Evolutionary conservation across 2,797 vertebrate genomes (phyloP), one percentile per base, ranked within the genome.

Genomic region (Siniperca obscura): DNA sequence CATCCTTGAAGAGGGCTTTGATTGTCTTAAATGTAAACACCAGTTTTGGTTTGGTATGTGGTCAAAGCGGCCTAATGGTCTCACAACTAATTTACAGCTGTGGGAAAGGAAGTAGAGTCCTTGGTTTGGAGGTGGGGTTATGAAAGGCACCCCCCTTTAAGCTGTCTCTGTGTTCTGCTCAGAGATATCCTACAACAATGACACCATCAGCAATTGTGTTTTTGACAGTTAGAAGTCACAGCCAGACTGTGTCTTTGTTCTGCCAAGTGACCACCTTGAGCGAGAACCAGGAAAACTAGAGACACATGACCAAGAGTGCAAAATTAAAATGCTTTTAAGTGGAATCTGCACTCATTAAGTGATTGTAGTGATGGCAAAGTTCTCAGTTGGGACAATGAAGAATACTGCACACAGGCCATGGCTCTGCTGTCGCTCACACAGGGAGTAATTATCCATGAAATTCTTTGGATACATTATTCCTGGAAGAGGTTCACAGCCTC

Each of bases 361-460:
- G 38, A 70, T 17, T 74, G 44, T 70, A 55, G 40, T 59, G 34
- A 44, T 70, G 44, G 67, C 40, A 71, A 86, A 60, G 44, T 70
- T 59, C 34, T 87, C 73, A 57, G 46, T 52, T 11, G 83, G 38
- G 76, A 85, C 55, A 52, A 1, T 14, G 22, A 59, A 57, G 59
- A 66, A 55, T 22, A n/a, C 57, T 38, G 44, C 61, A 72, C 25
- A 79, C 40, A 78, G 82, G 77, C 80, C 61, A 59, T 66, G 77
- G 60, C 70, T 78, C 59, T 66, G 71, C 52, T 79, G 9, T 21
- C 1, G 1, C 86, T 89, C 88, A 87, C 86, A 87, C 36, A 64
- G 87, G 89, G 84, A 92, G 87, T 79, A 92, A 93, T 93, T 94
- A 91, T 86, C 83, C 83, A 86, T 76, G 44, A 89, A 83, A 86